Evolutionary conservation across 2,888 invertebrate genomes (phyloP), one percentile per base, ranked within the genome.

Genomic region (Cloeon dipterum): DNA sequence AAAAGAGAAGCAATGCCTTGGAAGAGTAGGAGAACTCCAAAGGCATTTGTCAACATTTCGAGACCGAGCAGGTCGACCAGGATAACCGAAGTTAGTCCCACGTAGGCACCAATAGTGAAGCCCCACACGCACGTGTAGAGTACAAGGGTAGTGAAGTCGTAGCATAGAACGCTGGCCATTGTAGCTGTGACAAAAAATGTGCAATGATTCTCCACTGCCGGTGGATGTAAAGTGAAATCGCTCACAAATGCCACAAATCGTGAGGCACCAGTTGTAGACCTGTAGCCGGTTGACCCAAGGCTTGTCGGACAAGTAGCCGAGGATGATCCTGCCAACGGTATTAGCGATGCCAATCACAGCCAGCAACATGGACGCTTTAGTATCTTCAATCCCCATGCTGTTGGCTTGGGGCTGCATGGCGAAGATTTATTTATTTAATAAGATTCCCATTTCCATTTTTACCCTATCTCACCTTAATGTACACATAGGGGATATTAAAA

Each of bases 31-130:
- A 93, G 63, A 26, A 94, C 61, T 5, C 93, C 93, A 57, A 94
- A 94, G 18, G 91, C 88, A 56, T 89, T 91, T n/a, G 91, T 93
- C 38, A 94, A 63, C 51, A 71, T 78, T 44, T 89, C 88, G 44
- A 93, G 61, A n/a, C 91, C 91, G 37, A 94, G 62, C 29, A 94
- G 66, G 57, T 94, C 93, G 19, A 93, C 93, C 40, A 93, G 66
- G 44, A 93, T 85, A 37, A 93, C 91, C 17, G 91, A 91, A 3
- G 93, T 93, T 36, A 94, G 64, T n/a, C 91, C 89, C 34, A 93
- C 91, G 55, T 93, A 94, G 40, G 91, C 91, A 45, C 93, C 89
- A 49, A 86, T 83, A 14, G 85, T 81, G 50, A 86, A 81, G 37
- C 93, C 93, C 53, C 81, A 93, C 8, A 74, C 63, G 23, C 68